Evolutionary conservation across 64 coral and sea anemone species (phyloP), one percentile per base, ranked within the genome.

Genomic region (Exaiptasia diaphana): DNA sequence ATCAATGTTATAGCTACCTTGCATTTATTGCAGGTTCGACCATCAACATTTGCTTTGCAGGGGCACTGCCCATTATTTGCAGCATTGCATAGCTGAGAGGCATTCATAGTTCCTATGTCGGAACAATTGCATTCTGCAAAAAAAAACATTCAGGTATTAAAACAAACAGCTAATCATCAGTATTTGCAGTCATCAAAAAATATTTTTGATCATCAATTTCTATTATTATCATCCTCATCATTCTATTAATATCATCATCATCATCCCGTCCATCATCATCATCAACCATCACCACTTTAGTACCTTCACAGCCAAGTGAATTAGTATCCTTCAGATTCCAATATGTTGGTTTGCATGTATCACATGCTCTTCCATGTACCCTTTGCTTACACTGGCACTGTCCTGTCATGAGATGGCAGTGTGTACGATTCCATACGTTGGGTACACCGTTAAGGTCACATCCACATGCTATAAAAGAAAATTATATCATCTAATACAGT

Each of bases 251-350:
- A n/a, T n/a, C n/a, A n/a, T n/a, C n/a, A n/a, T n/a, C n/a, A n/a
- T n/a, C n/a, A n/a, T n/a, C n/a, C n/a, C n/a, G n/a, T n/a, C n/a
- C n/a, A n/a, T n/a, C n/a, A n/a, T n/a, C n/a, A n/a, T n/a, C n/a
- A n/a, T n/a, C n/a, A n/a, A n/a, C n/a, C n/a, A n/a, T n/a, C n/a
- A n/a, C n/a, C n/a, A n/a, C n/a, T n/a, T n/a, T n/a, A n/a, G 8
- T 41, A 99, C 95, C 89, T 92, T 99, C 70, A 89, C 95, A 99
- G 43, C 95, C 95, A 2, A 42, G 44, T 4, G 81, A 50, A 15
- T 86, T 85, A 5, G 56, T 53, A 36, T 59, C 63, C 7, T 35
- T 93, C 38, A 99, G 67, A 29, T 99, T 99, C 95, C 95, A 99
- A 41, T 68, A 77, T 1, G 60, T 75, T 65, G 85, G 62, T 25